A percentile compares a stretch with the other conserved stretches of the same genome.
phyloP scores from a whole-genome alignment of 2,797 vertebrate genomes.

The Myripristis jacobus region DNA sequence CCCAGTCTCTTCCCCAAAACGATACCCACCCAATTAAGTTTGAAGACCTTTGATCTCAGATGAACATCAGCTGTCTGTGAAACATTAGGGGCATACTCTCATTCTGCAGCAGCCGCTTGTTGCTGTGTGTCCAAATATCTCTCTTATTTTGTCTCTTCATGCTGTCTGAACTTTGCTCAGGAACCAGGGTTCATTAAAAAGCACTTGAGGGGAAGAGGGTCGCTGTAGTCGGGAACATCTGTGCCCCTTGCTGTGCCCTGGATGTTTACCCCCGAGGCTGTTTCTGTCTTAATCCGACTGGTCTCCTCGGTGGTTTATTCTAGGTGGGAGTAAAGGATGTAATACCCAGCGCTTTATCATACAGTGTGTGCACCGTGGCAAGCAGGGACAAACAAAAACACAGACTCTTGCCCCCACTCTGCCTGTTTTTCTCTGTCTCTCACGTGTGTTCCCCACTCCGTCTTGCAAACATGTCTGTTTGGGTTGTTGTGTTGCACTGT shows the following conservation, averaged over 20 bases:
- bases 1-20: slow-evolving; percentile 4
- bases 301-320: slow-evolving; percentile 15
- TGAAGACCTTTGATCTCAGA: slow-evolving; percentile 47
- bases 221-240: slow-evolving; percentile 65
- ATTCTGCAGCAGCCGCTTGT: slow-evolving; percentile 40
- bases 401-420: slow-evolving; percentile 1
- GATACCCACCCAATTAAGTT: slow-evolving; percentile 12
- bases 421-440: background rate
- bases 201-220: slow-evolving; percentile 47
- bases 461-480: slow-evolving; percentile 4
- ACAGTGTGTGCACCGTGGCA: slow-evolving; percentile 2
- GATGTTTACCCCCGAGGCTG: slow-evolving; percentile 72
- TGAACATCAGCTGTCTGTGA: slow-evolving; percentile 36
- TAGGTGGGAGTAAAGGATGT: slow-evolving; percentile 18
- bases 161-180: slow-evolving; percentile 11
- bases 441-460: background rate
- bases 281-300: slow-evolving; percentile 50
- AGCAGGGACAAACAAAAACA: slow-evolving; percentile 4
- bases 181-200: slow-evolving; percentile 54
- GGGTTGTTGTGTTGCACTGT: background rate
- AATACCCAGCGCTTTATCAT: background rate
- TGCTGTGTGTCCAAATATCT: slow-evolving; percentile 13
- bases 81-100: slow-evolving; percentile 43
- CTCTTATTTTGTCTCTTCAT: slow-evolving; percentile 1
- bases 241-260: slow-evolving; percentile 54